Conservation (phyloP, 92 coral and sea anemone species). For the Bergia puertoricense region DNA sequence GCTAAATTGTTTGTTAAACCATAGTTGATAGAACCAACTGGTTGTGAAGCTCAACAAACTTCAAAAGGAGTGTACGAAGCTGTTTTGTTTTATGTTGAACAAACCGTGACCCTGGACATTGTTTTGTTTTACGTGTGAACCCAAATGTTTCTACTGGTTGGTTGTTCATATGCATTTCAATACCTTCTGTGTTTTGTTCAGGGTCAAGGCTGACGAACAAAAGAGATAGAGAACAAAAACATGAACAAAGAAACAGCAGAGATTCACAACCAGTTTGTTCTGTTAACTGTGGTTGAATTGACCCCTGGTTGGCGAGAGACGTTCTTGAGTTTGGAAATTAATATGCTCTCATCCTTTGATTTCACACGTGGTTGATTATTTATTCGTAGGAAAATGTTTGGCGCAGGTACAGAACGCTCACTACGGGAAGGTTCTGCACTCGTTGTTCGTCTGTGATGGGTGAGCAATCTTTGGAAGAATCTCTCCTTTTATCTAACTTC, state of each 20-base stretch:
- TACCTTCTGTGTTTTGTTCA: too few species aligned
- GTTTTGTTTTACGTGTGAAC: too few species aligned
- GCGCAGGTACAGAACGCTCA: conserved; percentile 82
- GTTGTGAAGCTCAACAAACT: too few species aligned
- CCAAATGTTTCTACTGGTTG: too few species aligned
- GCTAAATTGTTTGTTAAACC: neutral
- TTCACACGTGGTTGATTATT: neutral
- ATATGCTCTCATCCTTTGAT: neutral
- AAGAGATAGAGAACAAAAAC: too few species aligned
- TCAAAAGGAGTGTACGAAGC: too few species aligned
- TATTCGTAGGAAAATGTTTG: conserved; percentile 71
- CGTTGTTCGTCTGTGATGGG: conserved; percentile 82
- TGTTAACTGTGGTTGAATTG: neutral
- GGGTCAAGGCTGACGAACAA: too few species aligned
- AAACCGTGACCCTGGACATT: too few species aligned
- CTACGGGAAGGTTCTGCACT: conserved; percentile 83
- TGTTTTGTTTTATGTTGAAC: too few species aligned
- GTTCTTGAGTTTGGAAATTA: neutral
- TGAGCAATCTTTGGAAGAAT: conserved; percentile 24
- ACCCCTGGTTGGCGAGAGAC: neutral
- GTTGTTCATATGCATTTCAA: too few species aligned
- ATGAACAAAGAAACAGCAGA: neutral
- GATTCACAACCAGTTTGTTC: too few species aligned
- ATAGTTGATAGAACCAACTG: too few species aligned
- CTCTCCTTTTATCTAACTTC: neutral